Conservation (phyloP, 2,888 invertebrate species). For the Lucinisca nassula region DNA sequence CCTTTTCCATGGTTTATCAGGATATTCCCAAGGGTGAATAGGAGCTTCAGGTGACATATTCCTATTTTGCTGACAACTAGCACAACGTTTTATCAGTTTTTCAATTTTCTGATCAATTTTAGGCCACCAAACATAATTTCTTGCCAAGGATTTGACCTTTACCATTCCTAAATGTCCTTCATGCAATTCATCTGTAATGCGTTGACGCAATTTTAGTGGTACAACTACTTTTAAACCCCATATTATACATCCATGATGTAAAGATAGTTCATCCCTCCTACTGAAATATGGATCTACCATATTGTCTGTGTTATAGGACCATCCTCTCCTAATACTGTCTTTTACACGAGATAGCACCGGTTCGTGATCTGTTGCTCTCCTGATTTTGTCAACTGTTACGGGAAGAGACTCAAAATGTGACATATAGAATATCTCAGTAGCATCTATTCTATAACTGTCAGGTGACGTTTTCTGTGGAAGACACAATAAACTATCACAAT, state of each 20-base stretch:
- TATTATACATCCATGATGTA: constrained; percentile 72
- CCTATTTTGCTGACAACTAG: constrained; percentile 49
- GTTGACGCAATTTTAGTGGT: constrained; percentile 54
- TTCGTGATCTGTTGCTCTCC: constrained; percentile 41
- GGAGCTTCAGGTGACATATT: constrained; percentile 61
- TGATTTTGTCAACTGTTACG: constrained; percentile 34
- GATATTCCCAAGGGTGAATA: constrained; percentile 78
- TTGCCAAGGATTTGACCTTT: constrained; percentile 78
- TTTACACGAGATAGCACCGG: constrained; percentile 41
- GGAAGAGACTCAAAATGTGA: constrained; percentile 79
- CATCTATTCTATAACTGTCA: constrained; percentile 7
- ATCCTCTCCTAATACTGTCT: constrained; percentile 34
- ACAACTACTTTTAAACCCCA: constrained; percentile 72
- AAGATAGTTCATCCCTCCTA: constrained; percentile 47
- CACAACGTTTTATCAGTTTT: constrained; percentile 66
- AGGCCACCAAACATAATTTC: constrained; percentile 80
- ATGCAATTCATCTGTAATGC: constrained; percentile 76
- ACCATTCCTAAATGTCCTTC: constrained; percentile 77
- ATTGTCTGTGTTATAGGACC: constrained; percentile 10
- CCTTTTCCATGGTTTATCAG: constrained; percentile 84
- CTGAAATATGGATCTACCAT: constrained; percentile 21
- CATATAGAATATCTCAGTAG: constrained; percentile 32
- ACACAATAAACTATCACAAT: constrained; percentile 53
- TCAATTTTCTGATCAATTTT: constrained; percentile 67
- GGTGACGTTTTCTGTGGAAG: constrained; percentile 26